A percentile compares a stretch with the other conserved stretches of the same genome.
These are phyloP conservation scores for Heterodera schachtii DNA, from an alignment of 1,140 invertebrate genomes.

Conservation along the genomic window DNA sequence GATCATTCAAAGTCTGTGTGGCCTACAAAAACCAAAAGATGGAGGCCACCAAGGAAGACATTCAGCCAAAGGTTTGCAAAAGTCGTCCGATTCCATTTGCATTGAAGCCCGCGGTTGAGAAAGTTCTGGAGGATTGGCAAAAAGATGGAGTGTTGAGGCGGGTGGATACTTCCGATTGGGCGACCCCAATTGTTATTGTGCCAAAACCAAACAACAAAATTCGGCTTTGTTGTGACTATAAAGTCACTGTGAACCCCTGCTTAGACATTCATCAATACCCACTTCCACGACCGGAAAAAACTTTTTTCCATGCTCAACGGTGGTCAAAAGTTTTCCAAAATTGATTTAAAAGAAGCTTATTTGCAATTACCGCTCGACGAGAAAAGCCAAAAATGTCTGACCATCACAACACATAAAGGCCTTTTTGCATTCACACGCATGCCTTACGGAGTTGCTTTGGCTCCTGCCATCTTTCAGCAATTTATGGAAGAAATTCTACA, in stretches of 20 bases:
- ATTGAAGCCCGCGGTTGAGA: too few species aligned
- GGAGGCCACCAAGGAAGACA: not conserved
- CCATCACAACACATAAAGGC: conserved; percentile 39
- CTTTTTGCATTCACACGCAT: conserved; percentile 66
- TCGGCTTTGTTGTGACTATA: conserved; percentile 1
- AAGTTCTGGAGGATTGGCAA: too few species aligned
- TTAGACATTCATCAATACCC: not conserved
- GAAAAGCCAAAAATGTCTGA: too few species aligned
- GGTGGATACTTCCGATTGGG: too few species aligned
- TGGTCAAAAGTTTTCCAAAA: too few species aligned
- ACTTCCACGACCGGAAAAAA: not conserved
- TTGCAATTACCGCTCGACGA: too few species aligned
- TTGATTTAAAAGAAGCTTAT: too few species aligned
- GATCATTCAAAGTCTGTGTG: too few species aligned
- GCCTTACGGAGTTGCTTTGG: conserved; percentile 68
- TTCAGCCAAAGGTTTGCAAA: too few species aligned
- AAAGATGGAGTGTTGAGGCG: too few species aligned
- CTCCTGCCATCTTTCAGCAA: conserved; percentile 68
- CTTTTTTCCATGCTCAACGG: not conserved
- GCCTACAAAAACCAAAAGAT: too few species aligned
- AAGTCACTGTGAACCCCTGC: not conserved
- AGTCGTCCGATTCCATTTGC: too few species aligned
- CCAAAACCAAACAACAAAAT: not conserved
- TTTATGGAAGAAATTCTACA: conserved; percentile 66
- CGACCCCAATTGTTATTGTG: not conserved